Evolutionary conservation across 2,888 invertebrate species (phyloP).

Genomic region (Heliconius hortense): DNA sequence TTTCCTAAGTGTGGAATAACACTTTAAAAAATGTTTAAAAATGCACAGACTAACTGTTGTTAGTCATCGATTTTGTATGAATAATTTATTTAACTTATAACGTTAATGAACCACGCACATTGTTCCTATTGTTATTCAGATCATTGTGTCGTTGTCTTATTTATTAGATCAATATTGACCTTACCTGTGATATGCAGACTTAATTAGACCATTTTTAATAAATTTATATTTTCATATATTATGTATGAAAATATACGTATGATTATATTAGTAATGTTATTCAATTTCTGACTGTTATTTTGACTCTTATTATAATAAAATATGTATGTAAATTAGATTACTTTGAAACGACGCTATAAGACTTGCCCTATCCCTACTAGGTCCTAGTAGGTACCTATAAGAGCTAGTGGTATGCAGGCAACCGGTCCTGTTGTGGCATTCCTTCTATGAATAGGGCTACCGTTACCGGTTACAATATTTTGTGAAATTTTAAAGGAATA

Average conservation of each 20-base stretch:
- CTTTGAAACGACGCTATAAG: neutral
- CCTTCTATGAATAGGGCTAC: conserved; percentile 35
- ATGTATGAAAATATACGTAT: no score
- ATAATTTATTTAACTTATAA: conserved; percentile 3
- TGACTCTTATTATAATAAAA: neutral
- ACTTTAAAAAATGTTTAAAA: no score
- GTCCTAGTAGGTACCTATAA: conserved; percentile 12
- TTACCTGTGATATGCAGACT: neutral
- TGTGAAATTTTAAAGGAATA: neutral
- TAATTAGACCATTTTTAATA: no score
- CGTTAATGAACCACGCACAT: neutral
- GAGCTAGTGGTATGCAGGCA: conserved; percentile 32
- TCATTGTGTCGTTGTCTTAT: neutral
- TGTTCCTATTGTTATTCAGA: neutral
- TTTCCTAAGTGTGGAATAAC: no score
- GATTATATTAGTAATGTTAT: no score
- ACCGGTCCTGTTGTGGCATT: conserved; percentile 38
- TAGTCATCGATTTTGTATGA: neutral
- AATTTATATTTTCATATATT: no score
- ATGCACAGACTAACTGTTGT: neutral
- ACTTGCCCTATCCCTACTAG: conserved; percentile 33
- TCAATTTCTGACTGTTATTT: neutral
- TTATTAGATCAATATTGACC: neutral
- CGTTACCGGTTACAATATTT: conserved; percentile 21
- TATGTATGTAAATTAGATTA: neutral